Evolutionary conservation across 2,888 invertebrate genomes (phyloP).

Genomic region (Cantharis rufa): DNA sequence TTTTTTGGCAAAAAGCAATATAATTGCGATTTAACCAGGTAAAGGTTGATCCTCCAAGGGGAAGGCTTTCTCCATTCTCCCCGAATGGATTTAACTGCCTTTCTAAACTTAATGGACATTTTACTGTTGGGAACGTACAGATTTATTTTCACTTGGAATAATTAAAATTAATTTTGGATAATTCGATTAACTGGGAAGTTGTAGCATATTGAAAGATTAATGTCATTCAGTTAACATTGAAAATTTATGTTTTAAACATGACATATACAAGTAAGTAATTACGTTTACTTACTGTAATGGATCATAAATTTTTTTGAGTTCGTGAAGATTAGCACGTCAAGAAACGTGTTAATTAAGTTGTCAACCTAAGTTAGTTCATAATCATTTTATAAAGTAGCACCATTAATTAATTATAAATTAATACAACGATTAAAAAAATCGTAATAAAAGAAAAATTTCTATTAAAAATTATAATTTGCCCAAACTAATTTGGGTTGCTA

Average conservation of each 20-base stretch:
- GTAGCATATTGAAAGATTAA: neutral
- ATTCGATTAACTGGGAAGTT: neutral
- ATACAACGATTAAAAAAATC: neutral
- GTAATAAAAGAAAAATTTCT: neutral
- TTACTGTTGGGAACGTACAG: neutral
- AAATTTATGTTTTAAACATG: neutral
- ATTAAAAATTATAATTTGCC: neutral
- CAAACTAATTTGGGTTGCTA: neutral
- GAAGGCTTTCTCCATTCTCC: too few relatives aligned
- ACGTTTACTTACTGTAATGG: conserved; percentile 1
- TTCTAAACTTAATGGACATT: too few relatives aligned
- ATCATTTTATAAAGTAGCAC: neutral
- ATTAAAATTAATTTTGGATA: neutral
- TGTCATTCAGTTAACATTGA: neutral
- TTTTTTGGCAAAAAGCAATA: neutral
- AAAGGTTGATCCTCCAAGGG: too few relatives aligned
- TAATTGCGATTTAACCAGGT: too few relatives aligned
- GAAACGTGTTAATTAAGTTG: conserved; percentile 3
- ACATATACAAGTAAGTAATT: conserved; percentile 3
- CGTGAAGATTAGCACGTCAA: neutral
- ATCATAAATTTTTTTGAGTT: neutral
- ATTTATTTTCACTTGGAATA: neutral
- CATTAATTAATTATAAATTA: conserved; percentile 1
- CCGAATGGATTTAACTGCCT: too few relatives aligned
- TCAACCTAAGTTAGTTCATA: neutral